Base-by-base conservation (phyloP, 2,888 invertebrate species). In the Oegoconia quadripuncta region DNA sequence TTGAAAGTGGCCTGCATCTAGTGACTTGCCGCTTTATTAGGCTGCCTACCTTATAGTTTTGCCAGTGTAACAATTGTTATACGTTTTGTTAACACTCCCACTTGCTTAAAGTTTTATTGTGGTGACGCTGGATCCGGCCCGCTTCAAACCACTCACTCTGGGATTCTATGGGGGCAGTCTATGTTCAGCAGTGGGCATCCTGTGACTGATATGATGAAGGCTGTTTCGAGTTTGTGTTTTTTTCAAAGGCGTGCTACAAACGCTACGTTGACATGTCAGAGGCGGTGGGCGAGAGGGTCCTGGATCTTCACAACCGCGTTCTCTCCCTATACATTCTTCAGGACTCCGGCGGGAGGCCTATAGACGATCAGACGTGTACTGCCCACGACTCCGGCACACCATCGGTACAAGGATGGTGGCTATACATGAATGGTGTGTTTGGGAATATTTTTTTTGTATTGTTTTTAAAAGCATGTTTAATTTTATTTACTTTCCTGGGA, bases 371-470 rank as follows among this genome's bases (percentile, higher is more conserved):
- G 27, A 53, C 62, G 1, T 53, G 48, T 5, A 78, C 82, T 0
- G 91, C 91, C 0, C 64, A 64, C 3, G 93, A 94, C 64, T 82
- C 93, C 9, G 95, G 94, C 2, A 94, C 95, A 2, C 95, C 94
- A 26, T 92, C 93, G 1, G 91, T 95, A 45, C 95, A 95, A 63
- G 95, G 95, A 90, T 95, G 95, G 95, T 95, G 95, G 94, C 87
- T 95, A 14, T 95, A 95, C 62, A 93, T 95, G 91, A 91, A 93
- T 78, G 93, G 94, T 92, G 34, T n/a, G 20, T 32, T 17, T 12
- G 17, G 12, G 33, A n/a, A 6, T 23, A 23, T 18, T 5, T 18
- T 5, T 18, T 23, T 9, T 20, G 12, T 25, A 3, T 12, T 23
- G 20, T 3, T 13, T 32, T 23, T 39, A 15, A n/a, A n/a, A n/a